Evolutionary conservation across 2,113 vertebrate species (phyloP).

Genomic region (Burhinus bistriatus): DNA sequence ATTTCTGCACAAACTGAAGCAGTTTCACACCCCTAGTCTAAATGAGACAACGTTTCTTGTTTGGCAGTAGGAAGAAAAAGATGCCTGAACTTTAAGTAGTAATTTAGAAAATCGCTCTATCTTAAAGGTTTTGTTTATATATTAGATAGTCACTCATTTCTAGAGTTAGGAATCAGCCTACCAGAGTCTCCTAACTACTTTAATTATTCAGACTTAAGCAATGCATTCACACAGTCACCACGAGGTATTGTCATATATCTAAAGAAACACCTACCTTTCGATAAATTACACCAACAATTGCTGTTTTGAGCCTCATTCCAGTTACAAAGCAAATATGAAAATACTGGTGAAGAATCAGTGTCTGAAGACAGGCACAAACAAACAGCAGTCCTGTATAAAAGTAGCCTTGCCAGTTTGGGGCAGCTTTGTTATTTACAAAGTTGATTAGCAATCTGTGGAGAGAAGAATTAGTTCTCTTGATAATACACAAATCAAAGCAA

Average conservation of each 20-base stretch:
- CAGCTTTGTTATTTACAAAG: conserved; percentile 82
- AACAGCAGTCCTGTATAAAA: conserved; percentile 89
- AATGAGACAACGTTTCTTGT: background rate
- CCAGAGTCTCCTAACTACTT: background rate
- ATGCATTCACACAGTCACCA: background rate
- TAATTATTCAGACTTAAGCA: background rate
- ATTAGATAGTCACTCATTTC: background rate
- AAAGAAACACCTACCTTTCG: conserved; percentile 81
- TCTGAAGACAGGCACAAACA: conserved; percentile 87
- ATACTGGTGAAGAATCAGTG: conserved; percentile 91
- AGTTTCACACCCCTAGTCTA: background rate
- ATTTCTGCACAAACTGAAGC: background rate
- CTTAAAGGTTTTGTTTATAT: background rate
- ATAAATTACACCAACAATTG: conserved; percentile 90
- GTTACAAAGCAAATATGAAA: conserved; percentile 97
- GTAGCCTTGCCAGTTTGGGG: conserved; percentile 91
- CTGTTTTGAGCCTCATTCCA: conserved; percentile 93
- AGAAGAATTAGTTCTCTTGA: background rate
- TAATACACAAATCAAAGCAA: background rate
- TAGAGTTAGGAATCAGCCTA: background rate
- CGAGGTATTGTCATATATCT: accelerated
- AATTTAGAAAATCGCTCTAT: background rate
- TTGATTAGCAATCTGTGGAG: conserved; percentile 82
- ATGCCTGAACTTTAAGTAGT: background rate
- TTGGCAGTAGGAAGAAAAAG: background rate